These are phyloP conservation scores for Aplodontia rufa DNA, from an alignment of 2,113 vertebrate species.

Conservation along the genomic window DNA sequence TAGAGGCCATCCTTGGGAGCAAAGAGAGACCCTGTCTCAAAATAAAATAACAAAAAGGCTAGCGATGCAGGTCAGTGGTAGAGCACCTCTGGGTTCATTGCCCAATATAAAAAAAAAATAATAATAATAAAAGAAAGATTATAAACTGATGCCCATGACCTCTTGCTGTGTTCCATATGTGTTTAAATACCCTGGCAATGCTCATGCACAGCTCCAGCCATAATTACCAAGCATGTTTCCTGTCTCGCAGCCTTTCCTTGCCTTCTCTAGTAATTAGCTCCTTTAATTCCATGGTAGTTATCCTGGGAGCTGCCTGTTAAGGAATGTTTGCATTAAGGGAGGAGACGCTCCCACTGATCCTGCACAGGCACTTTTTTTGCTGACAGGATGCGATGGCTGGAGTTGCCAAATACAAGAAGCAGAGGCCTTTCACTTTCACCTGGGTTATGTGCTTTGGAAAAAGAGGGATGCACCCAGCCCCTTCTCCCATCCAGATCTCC, in stretches of 20 bases:
- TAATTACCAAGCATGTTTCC: neutral
- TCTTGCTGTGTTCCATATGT: neutral
- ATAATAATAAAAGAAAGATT: neutral
- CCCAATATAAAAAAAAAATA: neutral
- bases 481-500: neutral
- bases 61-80: too few species aligned
- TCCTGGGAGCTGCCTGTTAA: neutral
- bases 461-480: neutral
- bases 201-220: neutral
- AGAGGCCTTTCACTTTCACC: neutral
- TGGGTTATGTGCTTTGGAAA: neutral
- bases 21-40: too few species aligned
- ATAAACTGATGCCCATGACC: neutral
- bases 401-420: neutral
- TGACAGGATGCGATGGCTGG: neutral
- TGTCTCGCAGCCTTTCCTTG: neutral
- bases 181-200: neutral
- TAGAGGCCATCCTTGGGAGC: too few species aligned
- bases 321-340: slow-evolving; percentile 50
- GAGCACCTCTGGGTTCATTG: too few species aligned
- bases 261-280: neutral
- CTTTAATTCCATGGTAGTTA: neutral
- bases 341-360: slow-evolving; percentile 15
- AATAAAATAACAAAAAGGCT: too few species aligned
- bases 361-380: slow-evolving; percentile 2